Percentiles rank a stretch among this genome's conserved stretches.
phyloP scores from a whole-genome alignment of 2,113 vertebrate genomes.

The Barnardius zonarius region DNA sequence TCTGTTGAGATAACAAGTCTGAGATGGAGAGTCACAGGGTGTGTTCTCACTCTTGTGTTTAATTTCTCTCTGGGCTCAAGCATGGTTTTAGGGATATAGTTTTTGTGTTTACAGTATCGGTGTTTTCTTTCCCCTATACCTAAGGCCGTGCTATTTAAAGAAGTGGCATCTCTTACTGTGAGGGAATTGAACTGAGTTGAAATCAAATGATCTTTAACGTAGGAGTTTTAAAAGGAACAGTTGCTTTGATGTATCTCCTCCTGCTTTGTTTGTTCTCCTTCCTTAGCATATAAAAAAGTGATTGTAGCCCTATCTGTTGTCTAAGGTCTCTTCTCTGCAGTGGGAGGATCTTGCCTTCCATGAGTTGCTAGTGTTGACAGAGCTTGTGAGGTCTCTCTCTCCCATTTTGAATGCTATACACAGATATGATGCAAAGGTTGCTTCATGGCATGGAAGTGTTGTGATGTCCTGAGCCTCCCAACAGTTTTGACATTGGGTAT shows the following conservation, averaged over 20 bases:
- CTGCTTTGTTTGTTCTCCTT: neutral
- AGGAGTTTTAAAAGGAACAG: neutral
- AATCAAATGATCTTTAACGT: neutral
- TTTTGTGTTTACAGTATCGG: neutral
- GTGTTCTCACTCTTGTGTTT: neutral
- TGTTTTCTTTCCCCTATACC: neutral
- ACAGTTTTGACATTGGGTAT: neutral
- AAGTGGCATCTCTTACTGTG: neutral
- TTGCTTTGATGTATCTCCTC: neutral
- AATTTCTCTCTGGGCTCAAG: neutral
- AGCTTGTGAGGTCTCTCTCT: neutral
- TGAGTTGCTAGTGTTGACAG: neutral
- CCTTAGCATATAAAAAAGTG: rapidly evolving
- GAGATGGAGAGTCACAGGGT: neutral
- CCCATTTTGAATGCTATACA: rapidly evolving
- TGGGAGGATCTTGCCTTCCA: neutral
- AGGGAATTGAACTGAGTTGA: neutral
- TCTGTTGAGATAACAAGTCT: neutral
- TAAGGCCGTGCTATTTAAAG: neutral
- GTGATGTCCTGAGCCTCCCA: neutral
- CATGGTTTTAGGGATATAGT: neutral
- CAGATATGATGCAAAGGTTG: neutral
- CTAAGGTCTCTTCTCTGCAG: neutral
- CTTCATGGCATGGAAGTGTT: neutral
- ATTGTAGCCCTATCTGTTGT: neutral